These are phyloP conservation scores for Manis javanica DNA, from an alignment of 2,797 vertebrate species.

Conservation along the genomic window DNA sequence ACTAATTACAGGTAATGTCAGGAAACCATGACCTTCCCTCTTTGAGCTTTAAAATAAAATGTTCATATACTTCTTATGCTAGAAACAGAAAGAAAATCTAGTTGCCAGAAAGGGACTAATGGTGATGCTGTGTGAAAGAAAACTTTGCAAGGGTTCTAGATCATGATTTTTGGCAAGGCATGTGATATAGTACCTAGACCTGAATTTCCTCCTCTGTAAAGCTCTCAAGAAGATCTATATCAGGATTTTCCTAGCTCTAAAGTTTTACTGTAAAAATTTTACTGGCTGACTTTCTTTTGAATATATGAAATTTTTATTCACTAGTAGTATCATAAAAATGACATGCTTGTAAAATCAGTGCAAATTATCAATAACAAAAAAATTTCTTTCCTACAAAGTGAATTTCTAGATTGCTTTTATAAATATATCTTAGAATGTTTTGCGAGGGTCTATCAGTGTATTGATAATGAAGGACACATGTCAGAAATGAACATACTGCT, in stretches of 20 bases:
- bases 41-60: not conserved
- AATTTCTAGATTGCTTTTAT: not conserved
- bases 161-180: not conserved
- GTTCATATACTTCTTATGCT: not conserved
- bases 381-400: not conserved
- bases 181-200: not conserved
- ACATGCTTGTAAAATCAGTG: not conserved
- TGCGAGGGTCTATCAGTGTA: rapidly evolving
- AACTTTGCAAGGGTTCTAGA: not conserved
- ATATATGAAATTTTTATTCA: not conserved
- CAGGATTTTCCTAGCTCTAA: not conserved
- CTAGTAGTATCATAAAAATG: not conserved
- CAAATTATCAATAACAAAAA: not conserved
- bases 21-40: not conserved
- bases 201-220: not conserved
- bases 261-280: not conserved
- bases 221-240: not conserved
- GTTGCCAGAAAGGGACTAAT: not conserved
- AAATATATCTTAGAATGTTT: not conserved
- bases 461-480: not conserved
- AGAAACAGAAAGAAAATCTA: not conserved
- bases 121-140: not conserved
- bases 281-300: not conserved
- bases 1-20: not conserved
- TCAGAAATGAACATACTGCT: not conserved